Percentiles rank a stretch among this genome's conserved stretches.
Conservation (phyloP, 2,888 invertebrate genomes). For the Silvanus unidentatus region DNA sequence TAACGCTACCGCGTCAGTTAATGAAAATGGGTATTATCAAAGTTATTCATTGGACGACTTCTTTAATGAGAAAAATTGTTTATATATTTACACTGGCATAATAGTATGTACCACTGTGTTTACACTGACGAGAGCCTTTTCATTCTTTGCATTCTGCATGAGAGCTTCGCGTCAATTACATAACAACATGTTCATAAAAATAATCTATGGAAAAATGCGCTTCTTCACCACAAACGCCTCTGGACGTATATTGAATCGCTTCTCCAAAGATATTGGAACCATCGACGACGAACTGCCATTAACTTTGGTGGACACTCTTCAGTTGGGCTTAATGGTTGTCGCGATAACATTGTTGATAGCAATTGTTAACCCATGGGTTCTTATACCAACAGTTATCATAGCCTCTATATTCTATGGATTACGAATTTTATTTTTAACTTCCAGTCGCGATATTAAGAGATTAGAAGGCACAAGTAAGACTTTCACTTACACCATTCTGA, state of each 20-base stretch:
- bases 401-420: constrained; percentile 59
- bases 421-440: constrained; percentile 63
- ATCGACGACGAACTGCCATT: constrained; percentile 52
- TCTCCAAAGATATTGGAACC: constrained; percentile 65
- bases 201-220: constrained; percentile 58
- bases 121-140: too few species aligned
- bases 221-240: constrained; percentile 67
- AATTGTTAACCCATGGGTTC: constrained; percentile 63
- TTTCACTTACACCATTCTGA: not conserved
- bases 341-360: constrained; percentile 69
- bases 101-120: constrained; percentile 39
- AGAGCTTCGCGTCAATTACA: constrained; percentile 54
- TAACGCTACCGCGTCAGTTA: too few species aligned
- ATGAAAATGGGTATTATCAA: too few species aligned
- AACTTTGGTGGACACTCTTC: constrained; percentile 49
- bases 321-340: constrained; percentile 55
- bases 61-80: constrained; percentile 25
- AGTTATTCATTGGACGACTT: too few species aligned
- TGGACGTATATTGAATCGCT: constrained; percentile 61
- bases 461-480: constrained; percentile 62
- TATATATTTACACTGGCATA: constrained; percentile 38
- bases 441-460: constrained; percentile 68
- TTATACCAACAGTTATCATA: constrained; percentile 62
- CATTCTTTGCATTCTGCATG: constrained; percentile 53
- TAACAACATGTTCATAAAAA: constrained; percentile 49